Evolutionary conservation across 2,888 invertebrate species (phyloP), one percentile per base, ranked within the genome.

Genomic region (Drosophila anomelani): DNA sequence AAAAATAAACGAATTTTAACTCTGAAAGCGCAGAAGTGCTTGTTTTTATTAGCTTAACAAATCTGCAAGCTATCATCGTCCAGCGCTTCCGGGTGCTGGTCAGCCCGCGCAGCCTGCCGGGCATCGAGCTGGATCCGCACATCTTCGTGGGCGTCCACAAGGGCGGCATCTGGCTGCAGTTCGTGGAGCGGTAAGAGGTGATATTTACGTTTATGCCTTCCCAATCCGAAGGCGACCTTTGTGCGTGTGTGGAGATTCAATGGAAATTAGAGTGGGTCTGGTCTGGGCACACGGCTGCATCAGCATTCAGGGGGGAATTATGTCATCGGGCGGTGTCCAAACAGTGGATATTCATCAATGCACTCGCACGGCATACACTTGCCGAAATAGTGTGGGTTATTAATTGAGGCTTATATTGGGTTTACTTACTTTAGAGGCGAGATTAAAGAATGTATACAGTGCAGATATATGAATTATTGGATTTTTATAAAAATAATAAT

Each of bases 81-180:
- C 69, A 66, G 20, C 81, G 81, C 6, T 92, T 85, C 55, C 77
- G 77, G 34, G 76, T 92, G 15, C 78, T 71, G 5, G 56, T 88
- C 12, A 85, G 91, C 76, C 44, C 55, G 1, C 90, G 80, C 20
- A 92, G 91, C 12, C 71, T 75, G 15, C 43, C 44, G 0, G 81
- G 87, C 49, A 88, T 88, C 59, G 67, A 76, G 10, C 76, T 92
- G 32, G 87, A 91, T 77, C 81, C 90, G 0, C 73, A 78, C 20
- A 75, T 79, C 38, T 90, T 92, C 69, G 79, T 91, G 47, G 86
- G 90, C 3, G 58, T 85, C 2, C 86, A 90, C 53, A 78, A 78
- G 38, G 92, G 92, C 29, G 91, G 92, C 53, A 84, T 91, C 41
- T 92, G 92, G 92, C 68, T 92, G 53, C 80, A 92, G 49, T 90